phyloP scores from a whole-genome alignment of 2,797 vertebrate species.

The Lepilemur septentrionalis region DNA sequence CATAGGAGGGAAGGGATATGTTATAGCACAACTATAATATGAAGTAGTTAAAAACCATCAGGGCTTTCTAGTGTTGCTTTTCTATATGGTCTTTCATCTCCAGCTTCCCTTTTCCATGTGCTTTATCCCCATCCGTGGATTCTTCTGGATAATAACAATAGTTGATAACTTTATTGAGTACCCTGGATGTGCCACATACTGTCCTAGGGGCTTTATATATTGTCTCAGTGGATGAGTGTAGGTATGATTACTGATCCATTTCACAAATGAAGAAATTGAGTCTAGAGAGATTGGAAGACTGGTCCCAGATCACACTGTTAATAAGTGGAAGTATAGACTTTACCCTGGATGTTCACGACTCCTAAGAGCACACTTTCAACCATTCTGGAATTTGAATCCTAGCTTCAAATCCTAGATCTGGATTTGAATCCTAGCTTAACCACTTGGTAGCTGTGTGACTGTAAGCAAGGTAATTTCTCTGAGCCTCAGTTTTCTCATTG shows the following conservation, averaged over 20 bases:
- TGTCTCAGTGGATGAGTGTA: background rate
- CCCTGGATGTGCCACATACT: background rate
- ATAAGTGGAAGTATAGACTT: background rate
- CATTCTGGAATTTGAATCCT: background rate
- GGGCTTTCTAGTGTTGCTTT: background rate
- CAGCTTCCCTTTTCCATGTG: background rate
- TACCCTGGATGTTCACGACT: background rate
- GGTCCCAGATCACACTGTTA: background rate
- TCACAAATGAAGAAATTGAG: slow-evolving; percentile 30
- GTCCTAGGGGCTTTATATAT: background rate
- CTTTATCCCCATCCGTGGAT: background rate
- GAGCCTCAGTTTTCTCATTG: background rate
- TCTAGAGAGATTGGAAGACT: background rate
- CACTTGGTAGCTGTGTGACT: background rate
- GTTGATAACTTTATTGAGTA: background rate
- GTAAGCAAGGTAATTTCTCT: background rate
- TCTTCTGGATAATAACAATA: background rate
- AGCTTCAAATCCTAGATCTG: background rate
- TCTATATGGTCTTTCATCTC: background rate
- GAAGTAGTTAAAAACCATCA: background rate
- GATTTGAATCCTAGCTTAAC: background rate
- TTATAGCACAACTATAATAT: background rate
- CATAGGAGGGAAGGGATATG: background rate
- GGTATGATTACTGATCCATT: background rate
- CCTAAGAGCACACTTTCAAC: background rate